Percentiles rank a stretch among this genome's conserved stretches.
Evolutionary conservation across 2,797 vertebrate species (phyloP).

Genomic region (Limnodromus scolopaceus): DNA sequence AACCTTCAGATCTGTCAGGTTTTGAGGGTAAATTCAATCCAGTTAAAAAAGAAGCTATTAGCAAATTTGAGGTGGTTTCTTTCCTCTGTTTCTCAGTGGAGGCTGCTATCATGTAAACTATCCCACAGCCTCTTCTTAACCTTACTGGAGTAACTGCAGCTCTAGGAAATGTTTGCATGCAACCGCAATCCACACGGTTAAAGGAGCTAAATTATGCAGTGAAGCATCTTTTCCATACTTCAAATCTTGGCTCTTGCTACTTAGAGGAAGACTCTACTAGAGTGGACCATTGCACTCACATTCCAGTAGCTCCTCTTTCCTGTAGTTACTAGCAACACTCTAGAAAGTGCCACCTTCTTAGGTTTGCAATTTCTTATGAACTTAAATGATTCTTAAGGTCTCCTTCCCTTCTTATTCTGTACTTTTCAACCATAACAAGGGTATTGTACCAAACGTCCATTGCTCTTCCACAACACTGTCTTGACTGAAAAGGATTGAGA

Average conservation of each 20-base stretch:
- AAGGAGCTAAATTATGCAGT: slow-evolving; percentile 10
- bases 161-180: not conserved
- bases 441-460: not conserved
- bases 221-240: not conserved
- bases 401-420: not conserved
- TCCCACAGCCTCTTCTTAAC: not conserved
- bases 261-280: not conserved
- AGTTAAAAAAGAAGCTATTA: not conserved
- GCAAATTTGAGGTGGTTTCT: not conserved
- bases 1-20: not conserved
- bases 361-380: not conserved
- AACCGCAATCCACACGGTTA: not conserved
- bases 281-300: not conserved
- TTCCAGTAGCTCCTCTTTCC: not conserved
- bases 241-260: not conserved
- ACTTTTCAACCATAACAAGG: not conserved
- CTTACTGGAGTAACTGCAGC: not conserved
- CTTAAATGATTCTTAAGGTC: not conserved
- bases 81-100: not conserved
- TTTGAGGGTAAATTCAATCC: not conserved
- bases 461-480: not conserved
- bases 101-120: not conserved
- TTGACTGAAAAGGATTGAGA: not conserved
- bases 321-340: not conserved
- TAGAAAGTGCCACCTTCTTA: not conserved